Conservation (phyloP, 2,797 vertebrate genomes). For the Diplodus sargus region DNA sequence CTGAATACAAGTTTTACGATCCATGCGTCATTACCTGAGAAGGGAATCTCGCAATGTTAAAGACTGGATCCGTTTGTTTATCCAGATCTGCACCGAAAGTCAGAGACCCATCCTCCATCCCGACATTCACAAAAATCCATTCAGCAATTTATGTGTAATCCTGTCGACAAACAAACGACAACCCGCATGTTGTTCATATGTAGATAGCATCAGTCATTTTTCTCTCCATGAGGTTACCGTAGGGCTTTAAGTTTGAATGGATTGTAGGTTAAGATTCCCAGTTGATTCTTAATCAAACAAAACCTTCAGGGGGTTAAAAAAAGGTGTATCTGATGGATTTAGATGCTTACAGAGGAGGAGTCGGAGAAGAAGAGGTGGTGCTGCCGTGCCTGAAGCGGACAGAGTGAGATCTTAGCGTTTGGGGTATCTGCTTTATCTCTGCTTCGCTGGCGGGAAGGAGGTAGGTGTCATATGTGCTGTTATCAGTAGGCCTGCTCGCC, state of each 20-base stretch:
- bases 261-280: constrained; percentile 62
- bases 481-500: constrained; percentile 68
- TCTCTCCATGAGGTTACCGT: constrained; percentile 49
- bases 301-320: constrained; percentile 58
- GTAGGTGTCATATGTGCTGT: constrained; percentile 70
- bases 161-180: too few species aligned
- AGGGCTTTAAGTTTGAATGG: constrained; percentile 42
- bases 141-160: too few species aligned
- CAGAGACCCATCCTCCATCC: too few species aligned
- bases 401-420: constrained; percentile 60
- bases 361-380: constrained; percentile 42
- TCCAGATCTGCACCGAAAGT: too few species aligned
- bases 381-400: constrained; percentile 47
- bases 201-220: constrained; percentile 41
- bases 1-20: too few species aligned
- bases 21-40: too few species aligned
- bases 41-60: too few species aligned
- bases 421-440: constrained; percentile 71
- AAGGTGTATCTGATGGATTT: constrained; percentile 72
- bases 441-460: constrained; percentile 52
- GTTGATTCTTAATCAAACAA: constrained; percentile 62
- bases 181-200: constrained; percentile 4
- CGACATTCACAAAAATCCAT: too few species aligned
- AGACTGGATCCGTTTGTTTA: too few species aligned
- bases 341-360: constrained; percentile 49